Base-by-base conservation (phyloP, 2,113 vertebrate species). In the Gnathonemus echidnorhynchus region DNA sequence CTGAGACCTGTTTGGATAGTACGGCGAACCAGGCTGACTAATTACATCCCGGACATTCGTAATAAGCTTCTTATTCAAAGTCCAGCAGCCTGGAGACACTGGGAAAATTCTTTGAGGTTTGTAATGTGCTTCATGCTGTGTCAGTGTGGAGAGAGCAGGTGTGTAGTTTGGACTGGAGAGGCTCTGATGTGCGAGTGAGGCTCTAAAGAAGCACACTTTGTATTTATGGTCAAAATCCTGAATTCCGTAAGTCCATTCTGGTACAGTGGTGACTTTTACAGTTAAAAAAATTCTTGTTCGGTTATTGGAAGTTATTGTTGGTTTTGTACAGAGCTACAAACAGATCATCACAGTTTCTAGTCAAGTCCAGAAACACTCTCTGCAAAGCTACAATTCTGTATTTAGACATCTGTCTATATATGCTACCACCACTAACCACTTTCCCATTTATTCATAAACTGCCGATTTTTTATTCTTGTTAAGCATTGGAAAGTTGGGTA, bases 61-160 rank as follows among this genome's bases (percentile, higher is more conserved):
- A 90, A 92, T 90, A 35, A 62, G 84, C 45, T 85, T 90, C 91
- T 94, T 95, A 96, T 95, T 94, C 80, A 27, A 95, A 91, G 89
- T 91, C 91, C 89, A 94, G 92, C 50, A 94, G 93, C 87, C 53
- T 94, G 58, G 91, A 70, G n/a, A 89, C 91, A 88, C 90, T 90
- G 92, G 88, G 92, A 91, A 89, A 93, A 70, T 52, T 94, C 92
- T 88, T 93, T 93, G 90, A 74, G 94, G 90, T 86, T 90, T 93
- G 91, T 92, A 90, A 93, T 92, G 88, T 91, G 91, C 80, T 89
- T 92, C 88, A 93, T 88, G 86, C 88, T 92, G 91, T 92, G 92
- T 46, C 91, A 42, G 19, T 91, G 90, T 89, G 91, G 93, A 88
- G 24, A n/a, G 58, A n/a, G 21, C 21, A 58, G 56, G 56, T n/a